Percentiles rank a stretch among this genome's conserved stretches.
Evolutionary conservation across 2,888 invertebrate genomes (phyloP).

Genomic region (Busseola fusca): DNA sequence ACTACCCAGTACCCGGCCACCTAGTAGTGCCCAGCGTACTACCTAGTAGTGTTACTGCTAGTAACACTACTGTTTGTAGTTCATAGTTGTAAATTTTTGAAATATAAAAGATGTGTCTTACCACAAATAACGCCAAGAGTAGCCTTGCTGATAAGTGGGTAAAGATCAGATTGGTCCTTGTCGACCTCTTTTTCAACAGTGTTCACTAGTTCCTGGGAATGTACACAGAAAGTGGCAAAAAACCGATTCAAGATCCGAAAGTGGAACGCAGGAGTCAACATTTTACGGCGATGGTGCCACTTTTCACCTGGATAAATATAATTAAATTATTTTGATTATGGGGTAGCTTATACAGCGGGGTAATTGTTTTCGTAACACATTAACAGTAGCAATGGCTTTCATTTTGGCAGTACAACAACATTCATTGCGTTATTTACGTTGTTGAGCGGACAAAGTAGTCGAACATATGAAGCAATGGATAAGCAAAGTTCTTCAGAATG

Average conservation of each 20-base stretch:
- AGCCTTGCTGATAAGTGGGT: slow-evolving; percentile 80
- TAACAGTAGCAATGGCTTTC: too few species aligned
- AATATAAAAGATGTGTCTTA: slow-evolving; percentile 43
- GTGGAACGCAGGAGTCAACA: slow-evolving; percentile 85
- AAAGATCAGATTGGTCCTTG: slow-evolving; percentile 75
- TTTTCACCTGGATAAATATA: slow-evolving; percentile 69
- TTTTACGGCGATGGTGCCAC: slow-evolving; percentile 81
- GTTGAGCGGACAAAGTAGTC: too few species aligned
- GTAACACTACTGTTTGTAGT: too few species aligned
- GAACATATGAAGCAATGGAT: neutral
- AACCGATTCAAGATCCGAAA: slow-evolving; percentile 81
- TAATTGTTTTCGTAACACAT: neutral
- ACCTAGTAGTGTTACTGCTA: too few species aligned
- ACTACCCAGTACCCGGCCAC: too few species aligned
- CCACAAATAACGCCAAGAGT: slow-evolving; percentile 69
- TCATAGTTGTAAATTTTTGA: neutral
- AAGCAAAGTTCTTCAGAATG: neutral
- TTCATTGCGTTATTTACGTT: too few species aligned
- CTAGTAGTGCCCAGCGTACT: too few species aligned
- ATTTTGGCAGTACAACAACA: too few species aligned
- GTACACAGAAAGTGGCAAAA: slow-evolving; percentile 72
- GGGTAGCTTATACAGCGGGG: neutral
- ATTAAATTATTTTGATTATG: neutral
- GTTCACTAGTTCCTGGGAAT: slow-evolving; percentile 68
- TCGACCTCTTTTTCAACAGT: slow-evolving; percentile 52